Percentiles rank a stretch among this genome's conserved stretches.
These are phyloP conservation scores for Diploptera punctata DNA, from an alignment of 2,888 invertebrate genomes.

Conservation along the genomic window DNA sequence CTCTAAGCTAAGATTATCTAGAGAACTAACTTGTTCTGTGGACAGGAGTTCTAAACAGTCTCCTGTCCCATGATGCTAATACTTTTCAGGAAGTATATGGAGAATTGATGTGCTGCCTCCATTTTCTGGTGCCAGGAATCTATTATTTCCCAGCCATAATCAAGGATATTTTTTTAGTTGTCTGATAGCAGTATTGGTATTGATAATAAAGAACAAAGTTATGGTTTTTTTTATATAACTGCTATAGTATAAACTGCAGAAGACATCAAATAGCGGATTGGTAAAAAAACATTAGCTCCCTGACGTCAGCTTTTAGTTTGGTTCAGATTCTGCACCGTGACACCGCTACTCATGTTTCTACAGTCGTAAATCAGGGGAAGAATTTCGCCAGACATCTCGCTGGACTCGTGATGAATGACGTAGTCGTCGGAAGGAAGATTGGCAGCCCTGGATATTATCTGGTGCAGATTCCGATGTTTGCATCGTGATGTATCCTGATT, in stretches of 20 bases:
- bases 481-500: not conserved
- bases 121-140: conserved; percentile 13
- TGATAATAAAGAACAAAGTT: conserved; percentile 18
- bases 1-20: conserved; percentile 32
- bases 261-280: conserved; percentile 1
- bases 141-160: conserved; percentile 11
- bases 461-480: conserved; percentile 1
- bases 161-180: not conserved
- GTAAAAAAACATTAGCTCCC: not conserved
- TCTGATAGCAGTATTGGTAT: conserved; percentile 1
- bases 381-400: conserved; percentile 9
- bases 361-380: conserved; percentile 17
- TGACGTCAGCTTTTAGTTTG: conserved; percentile 10
- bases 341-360: conserved; percentile 21
- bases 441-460: conserved; percentile 20
- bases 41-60: conserved; percentile 24
- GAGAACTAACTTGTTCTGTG: conserved; percentile 27
- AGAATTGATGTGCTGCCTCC: conserved; percentile 30
- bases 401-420: not conserved
- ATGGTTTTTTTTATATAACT: too few relatives aligned
- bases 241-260: conserved; percentile 3
- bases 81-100: conserved; percentile 44
- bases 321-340: conserved; percentile 4
- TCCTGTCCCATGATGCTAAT: conserved; percentile 39
- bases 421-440: conserved; percentile 25